A percentile compares a stretch with the other conserved stretches of the same genome.
phyloP scores from a whole-genome alignment of 2,113 vertebrate species.

The Grammomys dolichurus region DNA sequence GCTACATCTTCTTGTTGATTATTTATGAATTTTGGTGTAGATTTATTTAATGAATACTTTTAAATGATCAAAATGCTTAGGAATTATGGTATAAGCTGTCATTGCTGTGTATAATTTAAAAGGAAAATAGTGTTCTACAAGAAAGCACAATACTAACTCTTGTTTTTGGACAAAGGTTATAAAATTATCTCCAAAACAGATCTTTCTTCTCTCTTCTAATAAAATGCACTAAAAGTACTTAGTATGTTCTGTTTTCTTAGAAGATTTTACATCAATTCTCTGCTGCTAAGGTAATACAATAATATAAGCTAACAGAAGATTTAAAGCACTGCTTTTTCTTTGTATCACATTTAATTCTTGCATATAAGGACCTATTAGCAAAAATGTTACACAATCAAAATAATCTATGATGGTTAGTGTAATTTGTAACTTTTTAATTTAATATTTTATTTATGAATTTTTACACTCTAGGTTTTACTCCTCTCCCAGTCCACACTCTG shows the following conservation, averaged over 20 bases:
- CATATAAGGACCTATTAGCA: background rate
- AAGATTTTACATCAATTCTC: background rate
- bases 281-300: background rate
- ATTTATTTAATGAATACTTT: background rate
- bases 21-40: background rate
- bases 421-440: too few relatives aligned
- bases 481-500: too few relatives aligned
- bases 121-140: too few relatives aligned
- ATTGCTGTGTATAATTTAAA: background rate
- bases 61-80: background rate
- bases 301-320: background rate
- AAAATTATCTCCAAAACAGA: background rate
- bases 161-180: background rate
- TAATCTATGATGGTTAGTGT: background rate
- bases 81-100: background rate
- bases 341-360: background rate
- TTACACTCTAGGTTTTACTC: too few relatives aligned
- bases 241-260: background rate
- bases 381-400: background rate
- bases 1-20: background rate
- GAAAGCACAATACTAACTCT: background rate
- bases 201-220: background rate
- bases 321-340: too few relatives aligned
- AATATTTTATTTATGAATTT: too few relatives aligned
- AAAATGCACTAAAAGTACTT: background rate